phyloP scores from a whole-genome alignment of 2,797 vertebrate species.

The Sphenopsis melanotis region DNA sequence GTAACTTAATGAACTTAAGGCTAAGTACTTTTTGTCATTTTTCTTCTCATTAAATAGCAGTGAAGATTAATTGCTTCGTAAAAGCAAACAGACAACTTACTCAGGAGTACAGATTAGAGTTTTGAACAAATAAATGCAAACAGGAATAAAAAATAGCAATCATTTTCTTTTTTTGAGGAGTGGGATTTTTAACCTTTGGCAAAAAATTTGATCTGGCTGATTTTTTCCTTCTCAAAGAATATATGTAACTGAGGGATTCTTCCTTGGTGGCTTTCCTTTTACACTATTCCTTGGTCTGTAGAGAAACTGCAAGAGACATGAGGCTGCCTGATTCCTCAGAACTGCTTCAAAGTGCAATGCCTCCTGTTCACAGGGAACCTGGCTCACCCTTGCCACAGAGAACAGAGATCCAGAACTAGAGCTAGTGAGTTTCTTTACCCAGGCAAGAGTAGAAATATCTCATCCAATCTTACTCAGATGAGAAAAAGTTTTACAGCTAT shows the following conservation, averaged over 20 bases:
- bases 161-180: rapidly evolving
- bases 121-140: not conserved
- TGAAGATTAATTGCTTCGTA: not conserved
- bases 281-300: not conserved
- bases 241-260: not conserved
- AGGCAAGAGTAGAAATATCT: not conserved
- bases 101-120: not conserved
- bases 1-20: not conserved
- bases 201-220: not conserved
- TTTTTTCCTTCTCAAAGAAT: not conserved
- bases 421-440: not conserved
- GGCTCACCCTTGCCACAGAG: not conserved
- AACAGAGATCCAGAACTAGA: not conserved
- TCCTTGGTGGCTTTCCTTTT: not conserved
- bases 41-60: not conserved
- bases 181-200: not conserved
- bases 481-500: not conserved
- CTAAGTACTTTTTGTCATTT: not conserved
- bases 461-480: not conserved
- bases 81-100: not conserved
- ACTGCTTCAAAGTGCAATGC: not conserved
- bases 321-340: not conserved
- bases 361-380: not conserved
- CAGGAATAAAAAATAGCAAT: not conserved
- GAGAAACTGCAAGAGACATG: not conserved